Conservation (phyloP, 2,888 invertebrate species). For the Timema podura region DNA sequence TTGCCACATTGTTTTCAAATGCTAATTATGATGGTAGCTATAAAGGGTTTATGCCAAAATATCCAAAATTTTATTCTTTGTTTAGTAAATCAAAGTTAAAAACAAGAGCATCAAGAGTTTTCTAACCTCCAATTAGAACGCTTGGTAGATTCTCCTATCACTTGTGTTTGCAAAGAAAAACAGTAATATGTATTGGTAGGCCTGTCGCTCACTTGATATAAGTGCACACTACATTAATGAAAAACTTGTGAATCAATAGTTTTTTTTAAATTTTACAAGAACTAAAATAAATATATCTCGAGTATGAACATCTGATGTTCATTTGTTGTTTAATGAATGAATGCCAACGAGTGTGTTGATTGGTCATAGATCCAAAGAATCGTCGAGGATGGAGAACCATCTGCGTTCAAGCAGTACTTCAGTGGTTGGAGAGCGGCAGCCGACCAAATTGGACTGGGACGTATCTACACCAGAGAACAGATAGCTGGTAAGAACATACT, state of each 20-base stretch:
- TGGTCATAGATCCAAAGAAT: conserved; percentile 59
- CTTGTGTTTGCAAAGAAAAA: no score
- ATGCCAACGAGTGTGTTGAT: not conserved
- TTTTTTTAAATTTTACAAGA: not conserved
- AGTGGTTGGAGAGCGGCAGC: conserved; percentile 67
- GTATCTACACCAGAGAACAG: conserved; percentile 39
- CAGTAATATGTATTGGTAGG: no score
- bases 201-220: not conserved
- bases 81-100: no score
- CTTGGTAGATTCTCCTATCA: no score
- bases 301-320: not conserved
- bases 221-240: not conserved
- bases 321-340: no score
- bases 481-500: conserved; percentile 37
- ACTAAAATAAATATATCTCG: not conserved
- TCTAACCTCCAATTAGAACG: no score
- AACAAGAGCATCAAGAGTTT: no score
- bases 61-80: no score
- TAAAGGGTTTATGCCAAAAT: no score
- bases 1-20: no score
- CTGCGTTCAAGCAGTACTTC: conserved; percentile 87
- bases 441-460: conserved; percentile 45
- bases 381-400: conserved; percentile 79
- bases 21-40: no score
- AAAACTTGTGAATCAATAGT: not conserved